phyloP scores from a whole-genome alignment of 2,113 vertebrate genomes.

The Miniopterus natalensis region DNA sequence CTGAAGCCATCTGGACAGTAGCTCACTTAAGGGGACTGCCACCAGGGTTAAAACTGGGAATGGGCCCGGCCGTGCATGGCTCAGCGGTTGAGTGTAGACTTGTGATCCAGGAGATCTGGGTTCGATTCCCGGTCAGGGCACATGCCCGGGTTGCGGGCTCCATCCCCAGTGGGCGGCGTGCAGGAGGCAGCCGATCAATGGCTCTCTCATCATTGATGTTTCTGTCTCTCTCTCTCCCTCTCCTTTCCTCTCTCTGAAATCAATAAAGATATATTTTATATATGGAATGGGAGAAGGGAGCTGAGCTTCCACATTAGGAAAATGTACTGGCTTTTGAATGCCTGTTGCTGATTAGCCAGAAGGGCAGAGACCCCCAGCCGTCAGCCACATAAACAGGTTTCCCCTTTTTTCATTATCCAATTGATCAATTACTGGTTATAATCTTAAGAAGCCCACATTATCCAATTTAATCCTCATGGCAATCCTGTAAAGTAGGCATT shows the following conservation, averaged over 20 bases:
- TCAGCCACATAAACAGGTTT: constrained; percentile 56
- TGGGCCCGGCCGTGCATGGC: too few species aligned
- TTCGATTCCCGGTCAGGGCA: too few species aligned
- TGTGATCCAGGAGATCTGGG: too few species aligned
- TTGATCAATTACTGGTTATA: constrained; percentile 66
- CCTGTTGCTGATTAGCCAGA: constrained; percentile 65
- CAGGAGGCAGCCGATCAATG: too few species aligned
- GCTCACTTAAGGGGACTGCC: not conserved
- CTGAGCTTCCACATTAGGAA: not conserved
- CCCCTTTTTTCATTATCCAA: constrained; percentile 59
- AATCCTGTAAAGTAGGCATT: constrained; percentile 27
- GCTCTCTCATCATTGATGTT: too few species aligned
- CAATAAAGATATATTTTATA: too few species aligned
- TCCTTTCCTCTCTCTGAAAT: too few species aligned
- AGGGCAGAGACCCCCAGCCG: constrained; percentile 36
- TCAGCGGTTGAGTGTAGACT: too few species aligned
- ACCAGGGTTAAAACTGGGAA: not conserved
- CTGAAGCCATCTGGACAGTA: not conserved
- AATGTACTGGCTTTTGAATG: not conserved
- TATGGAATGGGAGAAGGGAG: not conserved
- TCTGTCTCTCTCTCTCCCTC: too few species aligned
- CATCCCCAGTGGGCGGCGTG: too few species aligned
- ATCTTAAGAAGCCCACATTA: constrained; percentile 60
- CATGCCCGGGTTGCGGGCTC: too few species aligned
- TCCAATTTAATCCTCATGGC: constrained; percentile 67